Evolutionary conservation across 2,888 invertebrate genomes (phyloP).

Genomic region (Phalangium opilio): DNA sequence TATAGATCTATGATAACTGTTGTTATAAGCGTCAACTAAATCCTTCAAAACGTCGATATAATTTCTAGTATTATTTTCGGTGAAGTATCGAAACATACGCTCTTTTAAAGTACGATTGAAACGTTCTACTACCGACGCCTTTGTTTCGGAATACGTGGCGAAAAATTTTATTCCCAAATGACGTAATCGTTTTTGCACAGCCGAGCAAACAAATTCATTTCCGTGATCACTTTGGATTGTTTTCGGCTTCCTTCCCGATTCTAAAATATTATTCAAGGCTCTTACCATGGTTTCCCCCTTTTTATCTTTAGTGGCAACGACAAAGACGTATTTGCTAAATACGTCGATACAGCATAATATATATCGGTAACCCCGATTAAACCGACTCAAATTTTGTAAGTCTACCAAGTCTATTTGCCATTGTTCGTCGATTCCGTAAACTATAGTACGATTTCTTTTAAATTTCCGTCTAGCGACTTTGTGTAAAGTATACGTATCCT

Average conservation of each 20-base stretch:
- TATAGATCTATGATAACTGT: constrained; percentile 6
- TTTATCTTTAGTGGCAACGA: constrained; percentile 21
- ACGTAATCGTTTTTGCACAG: constrained; percentile 11
- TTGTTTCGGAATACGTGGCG: constrained; percentile 23
- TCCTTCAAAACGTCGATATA: constrained; percentile 9
- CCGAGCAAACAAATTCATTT: constrained; percentile 20
- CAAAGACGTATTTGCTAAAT: constrained; percentile 22
- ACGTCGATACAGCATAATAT: constrained; percentile 22
- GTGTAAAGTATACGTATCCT: constrained; percentile 13
- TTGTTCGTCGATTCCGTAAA: constrained; percentile 21
- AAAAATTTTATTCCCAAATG: constrained; percentile 20
- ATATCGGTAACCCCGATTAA: constrained; percentile 20
- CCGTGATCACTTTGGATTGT: constrained; percentile 20
- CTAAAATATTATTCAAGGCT: constrained; percentile 17
- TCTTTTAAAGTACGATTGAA: constrained; percentile 26
- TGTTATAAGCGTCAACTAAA: constrained; percentile 10
- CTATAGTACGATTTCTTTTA: constrained; percentile 12
- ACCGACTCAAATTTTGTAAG: constrained; percentile 7
- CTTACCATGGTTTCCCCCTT: constrained; percentile 10
- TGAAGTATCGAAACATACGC: constrained; percentile 14
- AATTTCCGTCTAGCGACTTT: constrained; percentile 9
- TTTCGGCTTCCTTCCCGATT: constrained; percentile 12
- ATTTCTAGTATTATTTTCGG: constrained; percentile 5
- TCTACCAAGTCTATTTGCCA: constrained; percentile 22
- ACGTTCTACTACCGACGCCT: constrained; percentile 26